phyloP scores from a whole-genome alignment of 1,140 invertebrate species.

The Whitmania pigra region DNA sequence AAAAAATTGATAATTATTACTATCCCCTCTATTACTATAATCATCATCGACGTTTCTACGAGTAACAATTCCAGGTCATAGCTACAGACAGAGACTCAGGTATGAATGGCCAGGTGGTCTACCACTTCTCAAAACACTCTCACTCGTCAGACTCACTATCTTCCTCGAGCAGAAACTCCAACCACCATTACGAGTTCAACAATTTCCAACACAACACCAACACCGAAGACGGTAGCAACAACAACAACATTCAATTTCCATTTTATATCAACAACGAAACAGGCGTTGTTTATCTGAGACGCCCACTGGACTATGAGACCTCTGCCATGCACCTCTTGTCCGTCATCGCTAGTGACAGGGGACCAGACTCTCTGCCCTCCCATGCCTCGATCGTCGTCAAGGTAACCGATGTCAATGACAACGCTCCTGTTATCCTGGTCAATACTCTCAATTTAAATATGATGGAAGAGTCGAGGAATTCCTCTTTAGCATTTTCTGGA shows the following conservation, averaged over 20 bases:
- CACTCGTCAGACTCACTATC: no score
- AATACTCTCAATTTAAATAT: constrained; percentile 15
- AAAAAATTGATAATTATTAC: constrained; percentile 39
- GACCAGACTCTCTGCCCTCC: constrained; percentile 19
- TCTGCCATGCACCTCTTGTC: constrained; percentile 14
- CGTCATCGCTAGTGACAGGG: constrained; percentile 20
- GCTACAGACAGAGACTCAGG: constrained; percentile 68
- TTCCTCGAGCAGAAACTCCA: no score
- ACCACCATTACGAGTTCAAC: no score
- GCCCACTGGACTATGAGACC: constrained; percentile 19
- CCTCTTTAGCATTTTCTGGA: no score
- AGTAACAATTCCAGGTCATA: constrained; percentile 48
- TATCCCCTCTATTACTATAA: constrained; percentile 31
- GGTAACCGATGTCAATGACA: constrained; percentile 53
- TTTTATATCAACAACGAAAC: constrained; percentile 21
- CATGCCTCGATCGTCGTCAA: constrained; percentile 40
- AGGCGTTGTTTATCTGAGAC: constrained; percentile 13
- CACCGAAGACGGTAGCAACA: neutral
- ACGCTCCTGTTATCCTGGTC: constrained; percentile 50
- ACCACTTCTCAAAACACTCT: constrained; percentile 54
- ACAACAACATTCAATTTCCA: constrained; percentile 9
- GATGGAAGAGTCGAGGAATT: neutral
- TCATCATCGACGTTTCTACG: no score
- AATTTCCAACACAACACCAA: neutral
- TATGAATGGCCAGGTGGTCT: constrained; percentile 62